These are phyloP conservation scores for Tetramorium parvispinum DNA, from an alignment of 1,140 invertebrate genomes.

Conservation along the genomic window DNA sequence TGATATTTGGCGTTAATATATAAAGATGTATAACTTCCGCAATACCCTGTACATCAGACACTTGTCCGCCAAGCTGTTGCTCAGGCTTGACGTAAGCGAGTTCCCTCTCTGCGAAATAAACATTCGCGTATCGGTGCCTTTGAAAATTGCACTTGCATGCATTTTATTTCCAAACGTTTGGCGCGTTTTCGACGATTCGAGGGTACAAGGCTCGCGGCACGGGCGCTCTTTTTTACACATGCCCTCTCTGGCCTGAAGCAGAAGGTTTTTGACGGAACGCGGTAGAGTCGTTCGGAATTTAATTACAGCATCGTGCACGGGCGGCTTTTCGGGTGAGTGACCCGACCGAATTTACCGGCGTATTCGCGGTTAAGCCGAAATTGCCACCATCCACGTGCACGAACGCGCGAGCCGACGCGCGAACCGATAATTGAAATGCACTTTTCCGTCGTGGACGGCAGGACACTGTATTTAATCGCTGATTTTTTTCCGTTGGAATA, in stretches of 20 bases:
- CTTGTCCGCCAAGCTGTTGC: not conserved
- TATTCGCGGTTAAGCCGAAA: conserved; percentile 70
- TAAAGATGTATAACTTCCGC: not conserved
- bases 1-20: not conserved
- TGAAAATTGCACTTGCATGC: conserved; percentile 30
- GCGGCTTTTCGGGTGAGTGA: conserved; percentile 70
- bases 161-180: conserved; percentile 32
- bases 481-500: conserved; percentile 37
- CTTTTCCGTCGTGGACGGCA: conserved; percentile 60
- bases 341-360: conserved; percentile 66
- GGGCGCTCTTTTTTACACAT: conserved; percentile 32
- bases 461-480: conserved; percentile 65
- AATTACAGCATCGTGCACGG: conserved; percentile 68
- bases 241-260: conserved; percentile 8
- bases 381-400: conserved; percentile 60
- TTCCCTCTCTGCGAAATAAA: conserved; percentile 12
- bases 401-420: conserved; percentile 39
- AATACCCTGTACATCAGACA: not conserved
- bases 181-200: conserved; percentile 23
- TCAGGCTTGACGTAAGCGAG: conserved; percentile 5
- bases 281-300: conserved; percentile 72
- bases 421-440: conserved; percentile 75
- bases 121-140: conserved; percentile 33
- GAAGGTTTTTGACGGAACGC: conserved; percentile 69
- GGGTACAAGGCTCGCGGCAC: not conserved